Base-by-base conservation (phyloP, 2,888 invertebrate genomes). In the Panorpa germanica region DNA sequence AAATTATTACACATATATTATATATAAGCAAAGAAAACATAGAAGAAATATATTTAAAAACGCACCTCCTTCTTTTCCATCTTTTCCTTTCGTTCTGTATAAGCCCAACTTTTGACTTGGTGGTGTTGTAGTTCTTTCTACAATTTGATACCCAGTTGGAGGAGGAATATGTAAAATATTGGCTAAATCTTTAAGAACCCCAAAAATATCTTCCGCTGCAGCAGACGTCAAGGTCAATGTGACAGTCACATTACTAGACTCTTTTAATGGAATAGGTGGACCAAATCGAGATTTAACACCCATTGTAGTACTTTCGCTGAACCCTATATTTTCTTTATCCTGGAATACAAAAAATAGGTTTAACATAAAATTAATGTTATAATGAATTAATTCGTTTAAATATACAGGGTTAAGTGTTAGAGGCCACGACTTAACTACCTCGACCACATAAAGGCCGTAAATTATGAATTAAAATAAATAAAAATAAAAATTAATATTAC, bases 151-250 rank as follows among this genome's bases (percentile, higher is more conserved):
- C 11, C 78, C 70, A 4, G 82, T 71, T 3, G 93, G 88, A 15
- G 88, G 76, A 22, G 90, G 78, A 42, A 93, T 82, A 45, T 90
- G 82, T 34, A 95, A 56, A 46, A 95, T 73, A 49, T 85, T 90
- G 1, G 93, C 91, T 39, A 95, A 66, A 52, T 90, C 83, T 43
- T 82, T 71, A 33, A 95, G 60, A 28, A 93, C 88, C 24, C 82
- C 83, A 43, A 85, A 70, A 40, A 95, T 85, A 51, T 93, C 86
- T 57, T 90, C 86, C n/a, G 90, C 83, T n/a, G 88, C 83, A 30
- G 81, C 76, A 17, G 85, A 80, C 10, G 85, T 85, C 32, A 95
- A 55, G 1, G 91, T 93, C 39, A 95, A 60, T n/a, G 91, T 91
- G 11, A 95, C 90, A 1, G 88, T 85, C 15, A 88, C 80, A 55